Conservation (phyloP, 1,140 invertebrate species). For the Campoletis sonorensis region DNA sequence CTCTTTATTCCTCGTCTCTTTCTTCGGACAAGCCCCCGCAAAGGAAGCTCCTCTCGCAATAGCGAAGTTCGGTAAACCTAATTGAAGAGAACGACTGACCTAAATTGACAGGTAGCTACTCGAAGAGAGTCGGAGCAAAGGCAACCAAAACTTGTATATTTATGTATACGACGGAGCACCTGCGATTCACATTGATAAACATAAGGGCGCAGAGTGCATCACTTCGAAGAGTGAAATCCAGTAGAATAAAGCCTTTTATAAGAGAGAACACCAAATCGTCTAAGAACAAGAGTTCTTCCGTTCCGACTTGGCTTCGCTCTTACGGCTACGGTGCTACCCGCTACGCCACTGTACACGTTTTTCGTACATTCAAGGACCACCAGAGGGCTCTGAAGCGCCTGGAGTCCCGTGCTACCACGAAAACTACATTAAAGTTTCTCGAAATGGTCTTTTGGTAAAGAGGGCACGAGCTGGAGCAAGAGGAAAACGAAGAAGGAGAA, state of each 20-base stretch:
- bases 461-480: background rate
- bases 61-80: conserved; percentile 55
- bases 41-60: conserved; percentile 41
- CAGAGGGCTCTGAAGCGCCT: background rate
- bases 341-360: background rate
- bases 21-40: background rate
- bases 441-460: conserved; percentile 42
- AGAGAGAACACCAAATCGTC: too few relatives aligned
- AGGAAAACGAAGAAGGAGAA: background rate
- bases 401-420: conserved; percentile 27
- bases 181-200: background rate
- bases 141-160: background rate
- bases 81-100: conserved; percentile 58
- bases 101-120: conserved; percentile 58
- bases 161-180: background rate
- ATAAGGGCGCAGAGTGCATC: conserved; percentile 3
- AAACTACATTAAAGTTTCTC: conserved; percentile 56
- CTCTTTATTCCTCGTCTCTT: background rate
- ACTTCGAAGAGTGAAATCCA: background rate
- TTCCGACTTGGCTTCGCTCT: background rate
- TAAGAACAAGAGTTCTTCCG: background rate
- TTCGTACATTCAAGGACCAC: conserved; percentile 19
- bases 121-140: background rate
- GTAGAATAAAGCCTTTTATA: background rate
- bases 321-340: background rate